Evolutionary conservation across 2,888 invertebrate species (phyloP), one percentile per base, ranked within the genome.

Genomic region (Tetragnatha montana): DNA sequence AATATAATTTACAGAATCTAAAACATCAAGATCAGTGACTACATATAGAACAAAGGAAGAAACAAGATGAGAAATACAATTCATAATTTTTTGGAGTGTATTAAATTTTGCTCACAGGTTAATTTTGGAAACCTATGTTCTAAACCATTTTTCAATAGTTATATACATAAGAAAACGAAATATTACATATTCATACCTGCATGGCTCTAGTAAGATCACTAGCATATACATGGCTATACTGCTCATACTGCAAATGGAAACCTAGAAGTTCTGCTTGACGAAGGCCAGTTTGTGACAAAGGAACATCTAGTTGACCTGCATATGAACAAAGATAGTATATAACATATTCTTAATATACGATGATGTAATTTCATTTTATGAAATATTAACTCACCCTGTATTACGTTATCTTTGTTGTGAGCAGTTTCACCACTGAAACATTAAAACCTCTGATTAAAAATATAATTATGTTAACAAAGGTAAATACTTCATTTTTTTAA

Each of bases 241-340:
- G 87, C n/a, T 91, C 86, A 49, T 91, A 82, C 70, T 91, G 91
- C 21, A 91, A 76, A 87, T 91, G 91, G 19, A 79, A 68, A 47
- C 88, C 91, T 73, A 91, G 83, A n/a, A 88, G 73, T 68, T 91
- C 88, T 21, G 91, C 91, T 81, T 92, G 92, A 2, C 71, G 80
- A 14, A 89, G 35, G 12, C 92, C 92, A 50, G 90, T 91, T 60
- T 90, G 87, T 10, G 92, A 92, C 22, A 92, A 86, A 17, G 92
- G 92, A 7, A 92, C 91, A 85, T 92, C 92, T 68, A 92, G 75
- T 75, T 92, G 92, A n/a, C 91, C 91, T 91, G 35, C 35, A 35
- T 35, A 79, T 35, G 78, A 75, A 19, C 47, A 69, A 81, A 60
- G n/a, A 74, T 60, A 17, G 60, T 60, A 60, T 17, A 10, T 60